Percentiles rank a stretch among this genome's conserved stretches.
Evolutionary conservation across 2,797 vertebrate genomes (phyloP).

Genomic region (Centroberyx gerrardi): DNA sequence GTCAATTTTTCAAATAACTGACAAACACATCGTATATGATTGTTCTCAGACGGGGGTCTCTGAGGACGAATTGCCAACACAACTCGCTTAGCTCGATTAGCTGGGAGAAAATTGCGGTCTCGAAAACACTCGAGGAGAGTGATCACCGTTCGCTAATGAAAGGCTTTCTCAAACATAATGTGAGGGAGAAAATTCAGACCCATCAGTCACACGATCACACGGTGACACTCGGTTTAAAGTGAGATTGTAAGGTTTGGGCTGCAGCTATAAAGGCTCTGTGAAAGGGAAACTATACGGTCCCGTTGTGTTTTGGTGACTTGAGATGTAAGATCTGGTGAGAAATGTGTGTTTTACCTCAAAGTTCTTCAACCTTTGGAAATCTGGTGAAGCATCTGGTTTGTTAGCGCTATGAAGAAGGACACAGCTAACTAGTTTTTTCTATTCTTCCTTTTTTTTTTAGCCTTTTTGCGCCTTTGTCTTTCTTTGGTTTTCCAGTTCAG

Average conservation of each 20-base stretch:
- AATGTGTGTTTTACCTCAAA: constrained; percentile 20
- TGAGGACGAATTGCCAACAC: constrained; percentile 60
- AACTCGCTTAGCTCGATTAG: constrained; percentile 22
- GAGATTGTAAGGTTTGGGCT: constrained; percentile 32
- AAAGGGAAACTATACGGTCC: constrained; percentile 34
- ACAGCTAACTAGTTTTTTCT: constrained; percentile 33
- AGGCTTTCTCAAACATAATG: constrained; percentile 38
- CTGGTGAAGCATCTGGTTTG: constrained; percentile 3
- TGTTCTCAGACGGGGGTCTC: constrained; percentile 69
- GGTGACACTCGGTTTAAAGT: constrained; percentile 38
- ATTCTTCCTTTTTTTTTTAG: constrained; percentile 37
- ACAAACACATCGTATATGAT: constrained; percentile 73
- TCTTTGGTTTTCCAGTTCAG: constrained; percentile 50
- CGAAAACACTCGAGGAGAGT: constrained; percentile 61
- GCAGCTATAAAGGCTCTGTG: constrained; percentile 22
- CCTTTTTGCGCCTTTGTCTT: constrained; percentile 31
- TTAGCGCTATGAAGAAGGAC: not conserved
- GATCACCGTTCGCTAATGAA: constrained; percentile 68
- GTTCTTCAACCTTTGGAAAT: not conserved
- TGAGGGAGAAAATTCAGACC: constrained; percentile 54
- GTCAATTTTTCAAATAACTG: constrained; percentile 78
- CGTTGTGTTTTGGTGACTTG: constrained; percentile 26
- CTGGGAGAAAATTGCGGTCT: constrained; percentile 57
- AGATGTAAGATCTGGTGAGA: not conserved
- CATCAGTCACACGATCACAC: constrained; percentile 60